Percentiles rank a stretch among this genome's conserved stretches.
Conservation (phyloP, 2,113 vertebrate genomes). For the Ifrita kowaldi region DNA sequence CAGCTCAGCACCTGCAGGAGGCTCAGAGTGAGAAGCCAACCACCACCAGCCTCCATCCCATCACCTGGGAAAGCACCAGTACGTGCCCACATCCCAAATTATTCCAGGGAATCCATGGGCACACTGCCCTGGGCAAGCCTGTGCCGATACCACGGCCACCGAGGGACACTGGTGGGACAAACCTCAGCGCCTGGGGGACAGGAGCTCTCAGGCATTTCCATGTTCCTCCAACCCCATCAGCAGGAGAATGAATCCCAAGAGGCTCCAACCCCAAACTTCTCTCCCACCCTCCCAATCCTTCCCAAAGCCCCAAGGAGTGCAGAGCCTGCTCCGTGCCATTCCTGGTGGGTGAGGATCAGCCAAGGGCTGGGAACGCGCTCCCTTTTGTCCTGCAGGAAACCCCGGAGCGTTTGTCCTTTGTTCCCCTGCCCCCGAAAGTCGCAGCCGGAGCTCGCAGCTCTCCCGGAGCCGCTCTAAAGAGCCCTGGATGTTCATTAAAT, state of each 20-base stretch:
- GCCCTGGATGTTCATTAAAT: constrained; percentile 41
- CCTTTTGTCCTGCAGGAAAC: not conserved
- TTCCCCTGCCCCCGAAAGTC: not conserved
- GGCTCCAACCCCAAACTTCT: fast-evolving
- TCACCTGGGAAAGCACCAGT: fast-evolving
- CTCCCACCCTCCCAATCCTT: not conserved
- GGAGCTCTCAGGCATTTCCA: fast-evolving
- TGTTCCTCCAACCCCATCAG: fast-evolving
- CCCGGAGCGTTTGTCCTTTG: not conserved
- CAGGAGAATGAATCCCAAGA: not conserved
- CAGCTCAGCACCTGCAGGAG: not conserved
- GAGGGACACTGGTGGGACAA: fast-evolving
- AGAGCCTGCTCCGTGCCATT: fast-evolving
- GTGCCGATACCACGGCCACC: fast-evolving
- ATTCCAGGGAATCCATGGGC: fast-evolving
- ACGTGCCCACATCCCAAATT: fast-evolving
- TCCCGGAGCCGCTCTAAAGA: not conserved
- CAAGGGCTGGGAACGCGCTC: not conserved
- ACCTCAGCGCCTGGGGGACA: fast-evolving
- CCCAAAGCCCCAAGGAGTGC: fast-evolving
- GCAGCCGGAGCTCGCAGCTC: not conserved
- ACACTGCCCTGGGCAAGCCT: fast-evolving
- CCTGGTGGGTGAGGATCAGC: not conserved
- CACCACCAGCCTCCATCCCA: fast-evolving
- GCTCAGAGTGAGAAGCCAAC: not conserved